phyloP scores from a whole-genome alignment of 1,140 invertebrate genomes.

The Popillia japonica region DNA sequence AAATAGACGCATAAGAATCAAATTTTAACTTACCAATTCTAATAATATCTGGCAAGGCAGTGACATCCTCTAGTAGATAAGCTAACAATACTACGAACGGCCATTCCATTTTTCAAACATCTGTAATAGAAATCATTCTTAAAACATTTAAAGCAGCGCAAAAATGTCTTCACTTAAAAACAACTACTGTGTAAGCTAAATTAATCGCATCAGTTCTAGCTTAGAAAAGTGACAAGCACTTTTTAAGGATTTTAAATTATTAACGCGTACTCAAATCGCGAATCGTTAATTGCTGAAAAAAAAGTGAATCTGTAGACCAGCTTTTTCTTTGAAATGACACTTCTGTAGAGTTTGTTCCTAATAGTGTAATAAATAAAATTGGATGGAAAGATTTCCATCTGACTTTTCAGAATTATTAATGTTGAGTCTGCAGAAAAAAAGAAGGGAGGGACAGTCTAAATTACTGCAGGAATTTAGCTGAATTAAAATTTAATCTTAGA shows the following conservation, averaged over 20 bases:
- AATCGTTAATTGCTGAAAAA: background rate
- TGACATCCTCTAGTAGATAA: background rate
- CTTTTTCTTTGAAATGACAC: background rate
- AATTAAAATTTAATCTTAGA: background rate
- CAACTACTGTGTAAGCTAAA: no score
- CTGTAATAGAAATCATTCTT: background rate
- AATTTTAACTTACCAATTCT: conserved; percentile 11
- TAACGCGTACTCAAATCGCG: background rate
- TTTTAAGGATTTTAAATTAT: background rate
- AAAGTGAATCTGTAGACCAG: background rate
- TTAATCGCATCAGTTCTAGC: no score
- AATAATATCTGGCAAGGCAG: conserved; percentile 1
- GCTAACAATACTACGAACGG: background rate
- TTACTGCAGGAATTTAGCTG: background rate
- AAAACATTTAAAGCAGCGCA: background rate
- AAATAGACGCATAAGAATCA: background rate
- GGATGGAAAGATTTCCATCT: background rate
- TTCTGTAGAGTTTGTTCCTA: background rate
- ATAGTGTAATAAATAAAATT: background rate
- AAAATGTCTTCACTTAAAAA: no score
- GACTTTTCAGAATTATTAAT: background rate
- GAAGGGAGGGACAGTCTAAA: background rate
- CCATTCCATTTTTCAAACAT: conserved; percentile 22
- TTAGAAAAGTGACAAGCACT: no score
- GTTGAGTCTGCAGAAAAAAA: background rate